Evolutionary conservation across 53 echinoderm and acorn worm genomes (phyloP), one percentile per base, ranked within the genome.

Genomic region (Temnopleurus reevesii): DNA sequence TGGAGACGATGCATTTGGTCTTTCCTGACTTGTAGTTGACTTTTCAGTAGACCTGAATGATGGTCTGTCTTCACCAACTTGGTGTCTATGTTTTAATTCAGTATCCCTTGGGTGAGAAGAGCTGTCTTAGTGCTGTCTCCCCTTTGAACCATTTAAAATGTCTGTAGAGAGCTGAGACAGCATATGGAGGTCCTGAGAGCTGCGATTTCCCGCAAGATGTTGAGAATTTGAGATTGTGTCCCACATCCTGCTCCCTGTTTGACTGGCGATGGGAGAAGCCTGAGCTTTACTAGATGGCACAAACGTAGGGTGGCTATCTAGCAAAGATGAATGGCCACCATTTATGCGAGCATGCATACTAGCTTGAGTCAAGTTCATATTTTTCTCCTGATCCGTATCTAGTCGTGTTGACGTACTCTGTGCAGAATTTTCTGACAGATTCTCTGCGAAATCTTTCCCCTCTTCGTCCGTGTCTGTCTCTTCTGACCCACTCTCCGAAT

Each of bases 401-500:
- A 27, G 8, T 12, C 15, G 4, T 27, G 55, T 43, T 5, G 46
- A 30, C 24, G 58, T 71, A 38, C 51, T 57, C 35, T 86, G 90
- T 61, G 81, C 21, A 12, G 44, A 28, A 63, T 57, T 44, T 3
- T 64, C 81, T 18, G 76, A 38, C 0, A 41, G 54, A 59, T 28
- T 76, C 54, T 84, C 86, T 61, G 59, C 59, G 41, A 79, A 61
- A 38, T 76, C 76, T 63, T 92, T 89, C 26, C 90, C 86, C 89
- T 91, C 91, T 66, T 99, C 99, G 45, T 99, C 99, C 89, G 95
- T 99, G 59, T 99, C 99, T 38, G 99, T 99, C 80, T 99, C 99
- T 47, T 99, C 99, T 13, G 95, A 95, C 46, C 94, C 95, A 84
- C 91, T 89, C n/a, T 99, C 95, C 36, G 91, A 91, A 43, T 93